Evolutionary conservation across 2,888 invertebrate species (phyloP).

Genomic region (Himalopsyche kuldschensis): DNA sequence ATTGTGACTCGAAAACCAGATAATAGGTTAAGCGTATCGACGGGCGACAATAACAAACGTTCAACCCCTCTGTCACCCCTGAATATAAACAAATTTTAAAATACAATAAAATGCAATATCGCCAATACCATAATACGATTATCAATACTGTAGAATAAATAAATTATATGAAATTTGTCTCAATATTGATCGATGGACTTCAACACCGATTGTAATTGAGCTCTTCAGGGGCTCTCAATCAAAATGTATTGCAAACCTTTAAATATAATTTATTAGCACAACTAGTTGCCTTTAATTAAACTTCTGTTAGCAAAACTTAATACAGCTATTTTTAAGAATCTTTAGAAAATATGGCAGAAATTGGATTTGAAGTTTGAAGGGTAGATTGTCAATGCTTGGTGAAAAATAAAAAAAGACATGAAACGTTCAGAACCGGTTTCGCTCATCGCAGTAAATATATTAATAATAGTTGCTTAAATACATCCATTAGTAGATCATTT

Average conservation of each 20-base stretch:
- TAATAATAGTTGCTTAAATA: too few species aligned
- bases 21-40: neutral
- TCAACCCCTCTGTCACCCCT: neutral
- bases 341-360: too few species aligned
- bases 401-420: too few species aligned
- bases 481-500: too few species aligned
- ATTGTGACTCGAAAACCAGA: neutral
- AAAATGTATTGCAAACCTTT: neutral
- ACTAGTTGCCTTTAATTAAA: too few species aligned
- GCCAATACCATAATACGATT: neutral
- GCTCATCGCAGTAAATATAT: too few species aligned
- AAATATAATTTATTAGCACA: too few species aligned
- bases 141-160: neutral
- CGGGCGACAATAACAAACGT: neutral
- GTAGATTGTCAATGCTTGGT: too few species aligned
- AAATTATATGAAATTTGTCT: constrained; percentile 2
- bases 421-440: too few species aligned
- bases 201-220: constrained; percentile 5
- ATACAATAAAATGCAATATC: neutral
- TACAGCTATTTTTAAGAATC: too few species aligned
- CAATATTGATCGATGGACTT: constrained; percentile 26
- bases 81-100: neutral
- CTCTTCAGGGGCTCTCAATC: neutral
- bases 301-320: too few species aligned
- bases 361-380: too few species aligned